Conservation (phyloP, 2,797 vertebrate species). For the Chiroxiphia lanceolata region DNA sequence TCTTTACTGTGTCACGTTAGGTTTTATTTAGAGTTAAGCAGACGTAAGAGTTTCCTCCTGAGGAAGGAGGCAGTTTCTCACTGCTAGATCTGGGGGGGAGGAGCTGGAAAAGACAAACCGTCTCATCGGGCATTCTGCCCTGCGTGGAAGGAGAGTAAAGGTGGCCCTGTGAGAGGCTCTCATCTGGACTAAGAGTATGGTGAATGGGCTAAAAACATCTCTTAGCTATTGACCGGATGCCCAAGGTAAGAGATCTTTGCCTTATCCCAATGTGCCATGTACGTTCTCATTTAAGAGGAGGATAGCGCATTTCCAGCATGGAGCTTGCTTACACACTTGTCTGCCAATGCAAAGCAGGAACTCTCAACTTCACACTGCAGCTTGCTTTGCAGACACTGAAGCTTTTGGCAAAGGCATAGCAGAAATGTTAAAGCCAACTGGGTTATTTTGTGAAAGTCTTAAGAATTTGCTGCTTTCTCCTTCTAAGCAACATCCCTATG, state of each 20-base stretch:
- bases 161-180: not conserved
- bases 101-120: constrained; percentile 26
- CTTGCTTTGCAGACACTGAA: constrained; percentile 73
- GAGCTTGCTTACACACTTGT: constrained; percentile 70
- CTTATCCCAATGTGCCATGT: not conserved
- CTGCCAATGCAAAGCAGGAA: constrained; percentile 61
- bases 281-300: constrained; percentile 50
- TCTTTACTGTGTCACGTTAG: not conserved
- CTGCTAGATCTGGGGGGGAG: constrained; percentile 9
- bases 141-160: not conserved
- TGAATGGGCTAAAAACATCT: not conserved
- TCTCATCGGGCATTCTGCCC: not conserved
- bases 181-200: not conserved
- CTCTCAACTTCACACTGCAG: constrained; percentile 18
- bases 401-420: constrained; percentile 65
- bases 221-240: not conserved
- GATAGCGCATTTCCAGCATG: constrained; percentile 71
- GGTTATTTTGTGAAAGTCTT: not conserved
- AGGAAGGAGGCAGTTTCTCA: constrained; percentile 22
- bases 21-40: constrained; percentile 17
- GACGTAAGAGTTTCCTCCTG: constrained; percentile 1
- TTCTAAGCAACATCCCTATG: not conserved
- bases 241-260: constrained; percentile 33
- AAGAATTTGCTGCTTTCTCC: not conserved
- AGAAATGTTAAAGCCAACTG: not conserved